phyloP scores from a whole-genome alignment of 2,888 invertebrate genomes.

The Plagodis dolabraria region DNA sequence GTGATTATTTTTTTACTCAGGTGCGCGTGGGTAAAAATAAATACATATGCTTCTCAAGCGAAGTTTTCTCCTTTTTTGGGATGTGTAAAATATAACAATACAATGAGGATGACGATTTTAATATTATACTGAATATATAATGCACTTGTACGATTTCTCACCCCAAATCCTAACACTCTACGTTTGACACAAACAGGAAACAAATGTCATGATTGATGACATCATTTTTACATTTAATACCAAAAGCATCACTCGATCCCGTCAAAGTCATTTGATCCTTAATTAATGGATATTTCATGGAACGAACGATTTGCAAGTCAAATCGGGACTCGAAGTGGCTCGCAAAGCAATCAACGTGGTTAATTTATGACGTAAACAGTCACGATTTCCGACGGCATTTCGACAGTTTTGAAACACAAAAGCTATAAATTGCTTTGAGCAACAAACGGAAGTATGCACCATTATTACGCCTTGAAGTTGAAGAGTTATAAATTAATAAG shows the following conservation, averaged over 20 bases:
- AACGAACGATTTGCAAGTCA: constrained; percentile 39
- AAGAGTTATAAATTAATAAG: too few relatives aligned
- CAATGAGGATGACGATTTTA: too few relatives aligned
- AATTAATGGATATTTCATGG: constrained; percentile 44
- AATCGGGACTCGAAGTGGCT: constrained; percentile 41
- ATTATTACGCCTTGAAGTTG: not conserved
- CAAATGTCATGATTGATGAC: constrained; percentile 21
- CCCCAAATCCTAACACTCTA: too few relatives aligned
- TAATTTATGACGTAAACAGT: constrained; percentile 57
- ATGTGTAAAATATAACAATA: too few relatives aligned
- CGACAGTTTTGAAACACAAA: constrained; percentile 45
- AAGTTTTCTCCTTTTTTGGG: too few relatives aligned
- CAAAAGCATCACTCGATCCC: constrained; percentile 31
- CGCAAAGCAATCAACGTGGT: constrained; percentile 49
- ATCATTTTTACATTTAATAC: constrained; percentile 29
- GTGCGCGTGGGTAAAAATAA: too few relatives aligned
- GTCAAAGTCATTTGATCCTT: constrained; percentile 38
- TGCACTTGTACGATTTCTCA: too few relatives aligned
- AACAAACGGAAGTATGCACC: constrained; percentile 18
- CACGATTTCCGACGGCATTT: constrained; percentile 42
- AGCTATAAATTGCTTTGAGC: constrained; percentile 48
- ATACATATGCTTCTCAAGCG: too few relatives aligned
- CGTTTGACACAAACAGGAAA: too few relatives aligned
- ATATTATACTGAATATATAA: too few relatives aligned
- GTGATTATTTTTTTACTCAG: too few relatives aligned